phyloP scores from a whole-genome alignment of 2,888 invertebrate genomes.

The Polymixis lichenea region DNA sequence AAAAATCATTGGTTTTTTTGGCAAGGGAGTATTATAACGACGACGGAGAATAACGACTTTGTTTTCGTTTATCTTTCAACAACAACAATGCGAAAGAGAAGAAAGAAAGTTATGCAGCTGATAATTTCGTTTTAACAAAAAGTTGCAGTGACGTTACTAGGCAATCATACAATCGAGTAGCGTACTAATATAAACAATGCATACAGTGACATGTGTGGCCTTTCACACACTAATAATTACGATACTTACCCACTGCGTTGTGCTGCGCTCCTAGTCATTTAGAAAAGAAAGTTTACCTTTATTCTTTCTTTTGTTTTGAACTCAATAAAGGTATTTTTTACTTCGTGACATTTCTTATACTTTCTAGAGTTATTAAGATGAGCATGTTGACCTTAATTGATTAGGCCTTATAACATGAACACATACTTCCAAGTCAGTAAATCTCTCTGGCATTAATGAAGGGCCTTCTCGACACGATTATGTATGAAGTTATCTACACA shows the following conservation, averaged over 20 bases:
- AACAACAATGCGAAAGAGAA: not conserved
- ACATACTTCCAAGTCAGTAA: not conserved
- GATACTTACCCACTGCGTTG: conserved; percentile 53
- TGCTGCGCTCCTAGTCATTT: conserved; percentile 61
- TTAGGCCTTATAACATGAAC: conserved; percentile 18
- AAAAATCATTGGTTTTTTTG: too few species aligned
- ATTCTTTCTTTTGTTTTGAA: conserved; percentile 49
- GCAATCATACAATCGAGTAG: conserved; percentile 51
- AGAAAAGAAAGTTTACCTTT: conserved; percentile 60
- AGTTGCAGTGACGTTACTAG: conserved; percentile 48
- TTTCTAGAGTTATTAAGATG: conserved; percentile 51
- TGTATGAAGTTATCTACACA: not conserved
- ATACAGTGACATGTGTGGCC: conserved; percentile 57
- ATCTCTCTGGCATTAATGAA: conserved; percentile 45
- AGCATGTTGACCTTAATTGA: conserved; percentile 44
- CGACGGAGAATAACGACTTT: too few species aligned
- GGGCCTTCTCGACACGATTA: conserved; percentile 24
- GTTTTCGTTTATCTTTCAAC: not conserved
- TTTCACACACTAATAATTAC: conserved; percentile 68
- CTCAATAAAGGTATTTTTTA: conserved; percentile 39
- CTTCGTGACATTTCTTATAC: conserved; percentile 47
- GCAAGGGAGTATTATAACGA: too few species aligned
- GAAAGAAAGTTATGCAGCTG: not conserved
- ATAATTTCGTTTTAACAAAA: conserved; percentile 31
- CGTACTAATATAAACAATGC: conserved; percentile 46